Evolutionary conservation across 2,113 vertebrate genomes (phyloP).

Genomic region (Mobula hypostoma): DNA sequence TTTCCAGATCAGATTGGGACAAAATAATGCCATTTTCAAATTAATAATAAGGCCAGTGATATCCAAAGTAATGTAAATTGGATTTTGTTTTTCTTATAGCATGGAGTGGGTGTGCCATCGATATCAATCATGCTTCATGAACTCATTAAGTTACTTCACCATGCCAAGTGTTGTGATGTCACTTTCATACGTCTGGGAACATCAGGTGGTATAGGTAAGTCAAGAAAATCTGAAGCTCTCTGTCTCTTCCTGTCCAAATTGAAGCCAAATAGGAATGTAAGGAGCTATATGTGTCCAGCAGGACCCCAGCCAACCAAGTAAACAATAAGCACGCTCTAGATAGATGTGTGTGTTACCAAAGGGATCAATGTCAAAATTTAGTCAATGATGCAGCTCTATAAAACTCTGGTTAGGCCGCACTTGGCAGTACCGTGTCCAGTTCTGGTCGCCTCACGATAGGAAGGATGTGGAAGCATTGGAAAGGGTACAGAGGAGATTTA

Average conservation of each 20-base stretch:
- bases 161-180: conserved; percentile 67
- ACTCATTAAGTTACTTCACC: conserved; percentile 82
- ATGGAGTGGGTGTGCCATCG: conserved; percentile 78
- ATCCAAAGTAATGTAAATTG: neutral
- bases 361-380: too few species aligned
- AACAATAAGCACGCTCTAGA: too few species aligned
- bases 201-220: conserved; percentile 74
- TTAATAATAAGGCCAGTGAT: neutral
- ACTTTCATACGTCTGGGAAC: conserved; percentile 73
- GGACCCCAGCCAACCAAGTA: too few species aligned
- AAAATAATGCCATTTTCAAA: neutral
- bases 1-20: neutral
- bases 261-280: neutral
- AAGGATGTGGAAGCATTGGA: too few species aligned
- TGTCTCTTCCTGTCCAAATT: neutral
- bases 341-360: too few species aligned
- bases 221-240: neutral
- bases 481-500: too few species aligned
- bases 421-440: too few species aligned
- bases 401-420: too few species aligned
- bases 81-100: conserved; percentile 50
- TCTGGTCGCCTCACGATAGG: too few species aligned
- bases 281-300: neutral
- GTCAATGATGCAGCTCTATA: too few species aligned
- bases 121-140: conserved; percentile 83